Evolutionary conservation across 2,113 vertebrate genomes (phyloP).

Genomic region (Glaucidium brasilianum): DNA sequence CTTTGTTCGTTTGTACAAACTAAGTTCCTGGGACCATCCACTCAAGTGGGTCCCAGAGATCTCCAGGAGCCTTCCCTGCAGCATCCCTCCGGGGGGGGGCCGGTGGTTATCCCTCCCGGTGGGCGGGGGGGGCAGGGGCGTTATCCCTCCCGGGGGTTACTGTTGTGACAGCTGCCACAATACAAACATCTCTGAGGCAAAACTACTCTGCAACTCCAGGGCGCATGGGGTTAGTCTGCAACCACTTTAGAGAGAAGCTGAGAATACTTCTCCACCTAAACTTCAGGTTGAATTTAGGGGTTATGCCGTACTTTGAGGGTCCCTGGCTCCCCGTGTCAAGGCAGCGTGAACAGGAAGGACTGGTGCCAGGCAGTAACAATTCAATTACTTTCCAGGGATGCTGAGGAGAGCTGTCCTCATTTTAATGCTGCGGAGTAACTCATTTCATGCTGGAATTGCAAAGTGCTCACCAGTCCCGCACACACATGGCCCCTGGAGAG

Average conservation of each 20-base stretch:
- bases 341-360: not conserved
- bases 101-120: too few relatives aligned
- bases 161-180: not conserved
- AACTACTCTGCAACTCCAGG: not conserved
- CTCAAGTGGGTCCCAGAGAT: not conserved
- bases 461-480: not conserved
- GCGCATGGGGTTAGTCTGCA: accelerated
- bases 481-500: conserved; percentile 36
- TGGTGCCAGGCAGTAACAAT: not conserved
- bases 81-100: not conserved
- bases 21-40: not conserved
- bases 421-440: conserved; percentile 22
- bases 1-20: too few relatives aligned
- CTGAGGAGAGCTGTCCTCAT: conserved; percentile 26
- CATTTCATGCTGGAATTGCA: conserved; percentile 58
- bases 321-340: not conserved
- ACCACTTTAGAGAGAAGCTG: not conserved
- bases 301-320: not conserved
- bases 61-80: not conserved
- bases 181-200: not conserved
- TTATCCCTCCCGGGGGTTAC: too few relatives aligned
- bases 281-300: not conserved
- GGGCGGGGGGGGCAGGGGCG: too few relatives aligned
- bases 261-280: not conserved
- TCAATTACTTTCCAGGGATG: conserved; percentile 36